Base-by-base conservation (phyloP, 2,113 vertebrate species). In the Nettapus auritus region DNA sequence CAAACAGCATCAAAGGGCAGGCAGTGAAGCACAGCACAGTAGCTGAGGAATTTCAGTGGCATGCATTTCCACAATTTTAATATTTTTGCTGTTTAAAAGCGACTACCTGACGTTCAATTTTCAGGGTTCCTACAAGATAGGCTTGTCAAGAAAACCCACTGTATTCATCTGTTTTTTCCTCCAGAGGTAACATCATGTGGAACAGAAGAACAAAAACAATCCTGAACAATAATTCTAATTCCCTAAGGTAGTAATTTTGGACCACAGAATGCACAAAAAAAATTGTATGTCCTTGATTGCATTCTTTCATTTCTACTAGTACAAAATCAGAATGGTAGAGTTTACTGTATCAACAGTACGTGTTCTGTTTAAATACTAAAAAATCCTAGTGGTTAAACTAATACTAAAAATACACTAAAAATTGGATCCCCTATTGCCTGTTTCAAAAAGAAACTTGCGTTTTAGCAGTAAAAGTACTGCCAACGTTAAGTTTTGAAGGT, bases 401-500 rank as follows among this genome's bases (percentile, higher is more conserved):
- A 94, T 85, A 96, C 66, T 93, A 93, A 91, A 88, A 93, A 69
- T 36, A 71, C 55, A 76, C 70, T 42, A 56, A 59, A 81, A 94
- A 38, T 26, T 68, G 78, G 79, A 55, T 90, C 66, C 68, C 57
- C 79, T 55, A 8, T 10, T 52, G 73, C 84, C 63, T 74, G 34
- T 66, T 92, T 80, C 79, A 82, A 84, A 85, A 86, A 82, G 60
- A 1, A 82, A 57, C 77, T 75, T 53, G 73, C 55, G 9, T 62
- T 93, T 87, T 52, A 85, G 90, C 93, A 91, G 75, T 13, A 23
- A 50, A 38, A 73, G 75, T 31, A 28, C 71, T 90, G 95, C 84
- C 95, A 96, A 53, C 73, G 36, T 70, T 18, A 93, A 93, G 79
- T 82, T 92, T 76, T 91, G 83, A 79, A 95, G 95, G 86, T 91